These are phyloP conservation scores for Priocnemis perturbator DNA, from an alignment of 2,888 invertebrate species.

Conservation along the genomic window DNA sequence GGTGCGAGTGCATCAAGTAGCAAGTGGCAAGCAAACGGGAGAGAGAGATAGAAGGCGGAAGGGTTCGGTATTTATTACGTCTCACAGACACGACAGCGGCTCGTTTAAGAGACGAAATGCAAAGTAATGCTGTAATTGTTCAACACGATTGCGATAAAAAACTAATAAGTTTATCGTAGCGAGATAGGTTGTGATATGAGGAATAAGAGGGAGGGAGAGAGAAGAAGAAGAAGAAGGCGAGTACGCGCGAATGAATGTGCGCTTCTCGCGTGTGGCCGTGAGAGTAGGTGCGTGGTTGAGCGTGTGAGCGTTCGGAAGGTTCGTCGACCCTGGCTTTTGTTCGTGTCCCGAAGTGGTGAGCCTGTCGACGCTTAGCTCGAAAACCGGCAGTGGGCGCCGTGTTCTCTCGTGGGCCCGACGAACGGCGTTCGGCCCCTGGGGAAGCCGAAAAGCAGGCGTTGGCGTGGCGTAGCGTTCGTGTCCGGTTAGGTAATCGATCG, in stretches of 20 bases:
- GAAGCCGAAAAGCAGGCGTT: constrained; percentile 51
- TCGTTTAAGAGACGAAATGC: no score
- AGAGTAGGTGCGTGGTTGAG: constrained; percentile 32
- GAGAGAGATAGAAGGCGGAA: no score
- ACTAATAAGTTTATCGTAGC: no score
- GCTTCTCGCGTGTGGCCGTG: constrained; percentile 9
- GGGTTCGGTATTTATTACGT: no score
- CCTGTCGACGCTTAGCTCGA: constrained; percentile 51
- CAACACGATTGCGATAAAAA: no score
- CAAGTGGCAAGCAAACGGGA: no score
- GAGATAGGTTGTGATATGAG: not conserved
- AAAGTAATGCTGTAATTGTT: no score
- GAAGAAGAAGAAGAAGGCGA: not conserved
- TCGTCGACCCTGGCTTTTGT: constrained; percentile 68
- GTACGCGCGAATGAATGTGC: constrained; percentile 28
- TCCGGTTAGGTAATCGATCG: constrained; percentile 67
- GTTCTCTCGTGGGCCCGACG: not conserved
- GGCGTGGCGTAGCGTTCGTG: constrained; percentile 18
- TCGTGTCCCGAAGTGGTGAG: constrained; percentile 63
- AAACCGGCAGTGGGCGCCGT: constrained; percentile 43
- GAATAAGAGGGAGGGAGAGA: not conserved
- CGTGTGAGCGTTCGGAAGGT: constrained; percentile 45
- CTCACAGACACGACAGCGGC: no score
- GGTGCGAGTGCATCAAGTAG: no score
- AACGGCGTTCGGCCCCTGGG: not conserved